phyloP scores from a whole-genome alignment of 2,113 vertebrate genomes.

The Pao palembangensis region DNA sequence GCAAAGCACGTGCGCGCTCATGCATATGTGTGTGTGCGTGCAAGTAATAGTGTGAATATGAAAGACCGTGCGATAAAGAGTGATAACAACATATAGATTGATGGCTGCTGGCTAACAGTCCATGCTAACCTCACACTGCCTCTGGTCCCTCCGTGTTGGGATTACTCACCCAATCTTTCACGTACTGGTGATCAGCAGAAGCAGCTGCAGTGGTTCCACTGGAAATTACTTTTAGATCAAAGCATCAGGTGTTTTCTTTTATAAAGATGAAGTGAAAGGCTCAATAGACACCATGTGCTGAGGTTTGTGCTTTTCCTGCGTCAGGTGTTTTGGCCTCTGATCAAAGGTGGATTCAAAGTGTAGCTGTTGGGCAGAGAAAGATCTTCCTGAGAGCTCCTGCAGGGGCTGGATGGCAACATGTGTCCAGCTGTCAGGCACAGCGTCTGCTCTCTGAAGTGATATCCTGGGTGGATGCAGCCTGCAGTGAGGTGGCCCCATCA shows the following conservation, averaged over 20 bases:
- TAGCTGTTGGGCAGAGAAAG: slow-evolving; percentile 34
- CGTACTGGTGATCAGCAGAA: slow-evolving; percentile 6
- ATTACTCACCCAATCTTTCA: slow-evolving; percentile 2
- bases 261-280: slow-evolving; percentile 32
- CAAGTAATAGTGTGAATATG: background rate
- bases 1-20: slow-evolving; percentile 24
- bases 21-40: slow-evolving; percentile 9
- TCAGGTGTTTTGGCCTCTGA: slow-evolving; percentile 15
- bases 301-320: slow-evolving; percentile 33
- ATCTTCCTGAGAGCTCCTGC: slow-evolving; percentile 36
- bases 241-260: background rate
- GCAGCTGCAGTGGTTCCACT: background rate
- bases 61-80: slow-evolving; percentile 5
- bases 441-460: slow-evolving; percentile 51
- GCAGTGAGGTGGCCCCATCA: slow-evolving; percentile 48
- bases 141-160: too few relatives aligned
- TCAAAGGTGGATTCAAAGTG: slow-evolving; percentile 60
- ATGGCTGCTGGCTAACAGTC: slow-evolving; percentile 3
- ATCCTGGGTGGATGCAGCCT: slow-evolving; percentile 39
- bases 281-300: slow-evolving; percentile 20
- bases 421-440: slow-evolving; percentile 64
- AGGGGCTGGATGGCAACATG: slow-evolving; percentile 42
- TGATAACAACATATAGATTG: slow-evolving; percentile 25
- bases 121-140: too few relatives aligned
- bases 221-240: slow-evolving; percentile 4